Percentiles rank a stretch among this genome's conserved stretches.
Conservation (phyloP, 2,113 vertebrate species). For the Rafetus swinhoei region DNA sequence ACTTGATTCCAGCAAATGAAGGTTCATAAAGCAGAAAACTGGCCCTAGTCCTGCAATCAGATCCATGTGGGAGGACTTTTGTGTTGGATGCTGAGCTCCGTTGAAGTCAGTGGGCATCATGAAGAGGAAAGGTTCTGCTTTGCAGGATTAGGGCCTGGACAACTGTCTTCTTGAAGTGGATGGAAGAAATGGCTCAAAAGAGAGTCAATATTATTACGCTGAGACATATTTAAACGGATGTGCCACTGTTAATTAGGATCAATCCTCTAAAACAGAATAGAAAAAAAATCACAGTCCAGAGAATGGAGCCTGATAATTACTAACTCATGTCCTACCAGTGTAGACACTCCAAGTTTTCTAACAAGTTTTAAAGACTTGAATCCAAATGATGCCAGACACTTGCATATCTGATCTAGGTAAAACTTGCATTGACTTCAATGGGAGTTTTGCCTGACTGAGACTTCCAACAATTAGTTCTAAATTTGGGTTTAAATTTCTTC, state of each 20-base stretch:
- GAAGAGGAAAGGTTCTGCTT: background rate
- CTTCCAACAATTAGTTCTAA: background rate
- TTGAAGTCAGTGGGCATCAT: background rate
- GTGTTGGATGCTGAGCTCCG: background rate
- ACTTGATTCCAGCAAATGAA: background rate
- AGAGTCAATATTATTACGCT: background rate
- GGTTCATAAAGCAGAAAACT: background rate
- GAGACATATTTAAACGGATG: background rate
- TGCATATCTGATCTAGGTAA: background rate
- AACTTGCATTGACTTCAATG: background rate
- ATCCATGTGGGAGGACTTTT: background rate
- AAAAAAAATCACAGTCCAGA: background rate
- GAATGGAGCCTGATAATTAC: background rate
- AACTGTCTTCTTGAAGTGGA: background rate
- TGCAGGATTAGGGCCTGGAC: background rate
- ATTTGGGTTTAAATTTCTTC: background rate
- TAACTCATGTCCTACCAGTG: background rate
- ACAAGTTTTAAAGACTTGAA: background rate
- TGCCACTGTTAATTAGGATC: background rate
- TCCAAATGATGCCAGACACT: background rate
- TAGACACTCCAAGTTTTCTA: background rate
- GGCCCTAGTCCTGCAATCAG: background rate
- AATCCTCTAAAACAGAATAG: background rate
- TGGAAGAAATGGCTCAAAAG: background rate
- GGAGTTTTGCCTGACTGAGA: background rate